Evolutionary conservation across 2,113 vertebrate genomes (phyloP).

Genomic region (Vidua macroura): DNA sequence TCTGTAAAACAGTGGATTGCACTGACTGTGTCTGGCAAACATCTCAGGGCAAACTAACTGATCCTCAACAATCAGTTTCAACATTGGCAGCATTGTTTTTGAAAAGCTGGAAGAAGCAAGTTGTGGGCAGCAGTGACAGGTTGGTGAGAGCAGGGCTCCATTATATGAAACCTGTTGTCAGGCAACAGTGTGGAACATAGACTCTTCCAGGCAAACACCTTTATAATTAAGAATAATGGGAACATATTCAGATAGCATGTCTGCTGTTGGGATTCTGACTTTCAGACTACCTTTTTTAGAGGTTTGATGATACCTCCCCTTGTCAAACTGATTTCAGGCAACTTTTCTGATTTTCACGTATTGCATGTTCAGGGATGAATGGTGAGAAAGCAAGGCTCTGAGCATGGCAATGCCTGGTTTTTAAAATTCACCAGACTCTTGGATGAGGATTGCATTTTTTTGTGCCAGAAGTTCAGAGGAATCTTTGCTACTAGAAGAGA

Average conservation of each 20-base stretch:
- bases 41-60: background rate
- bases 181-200: fast-evolving
- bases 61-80: background rate
- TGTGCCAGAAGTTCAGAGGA: background rate
- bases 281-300: background rate
- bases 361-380: background rate
- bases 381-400: background rate
- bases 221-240: background rate
- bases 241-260: background rate
- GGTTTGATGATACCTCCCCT: background rate
- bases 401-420: background rate
- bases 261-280: background rate
- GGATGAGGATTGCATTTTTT: background rate
- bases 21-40: background rate
- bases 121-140: background rate
- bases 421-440: background rate
- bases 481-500: background rate
- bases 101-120: background rate
- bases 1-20: background rate
- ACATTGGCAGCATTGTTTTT: background rate
- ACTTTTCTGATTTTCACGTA: background rate
- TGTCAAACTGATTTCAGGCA: background rate
- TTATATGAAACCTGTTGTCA: background rate
- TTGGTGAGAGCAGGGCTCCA: background rate
- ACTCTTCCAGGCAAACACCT: background rate